Percentiles rank a stretch among this genome's conserved stretches.
Evolutionary conservation across 2,888 invertebrate species (phyloP).

Genomic region (Xestia c-nigrum): DNA sequence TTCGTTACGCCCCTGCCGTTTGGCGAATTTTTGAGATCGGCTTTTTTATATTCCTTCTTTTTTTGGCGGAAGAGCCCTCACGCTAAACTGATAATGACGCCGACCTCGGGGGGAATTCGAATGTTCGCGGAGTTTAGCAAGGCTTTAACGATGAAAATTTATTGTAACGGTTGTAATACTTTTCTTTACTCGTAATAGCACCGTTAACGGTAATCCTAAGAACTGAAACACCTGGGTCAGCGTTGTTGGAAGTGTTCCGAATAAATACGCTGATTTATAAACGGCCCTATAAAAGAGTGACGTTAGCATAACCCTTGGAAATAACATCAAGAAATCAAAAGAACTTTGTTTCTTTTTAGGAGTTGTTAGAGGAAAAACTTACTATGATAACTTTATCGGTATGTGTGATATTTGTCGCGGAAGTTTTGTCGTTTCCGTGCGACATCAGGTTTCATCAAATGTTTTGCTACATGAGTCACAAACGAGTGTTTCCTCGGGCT

Average conservation of each 20-base stretch:
- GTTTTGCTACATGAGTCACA: constrained; percentile 63
- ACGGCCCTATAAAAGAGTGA: constrained; percentile 27
- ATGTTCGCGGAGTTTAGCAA: constrained; percentile 76
- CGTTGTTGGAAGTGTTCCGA: constrained; percentile 45
- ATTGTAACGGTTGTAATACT: constrained; percentile 84
- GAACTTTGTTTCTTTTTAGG: constrained; percentile 23
- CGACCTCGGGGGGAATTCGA: constrained; percentile 74
- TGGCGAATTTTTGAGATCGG: constrained; percentile 84
- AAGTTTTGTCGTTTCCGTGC: constrained; percentile 53
- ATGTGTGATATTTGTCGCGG: constrained; percentile 57
- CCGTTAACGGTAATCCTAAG: constrained; percentile 82
- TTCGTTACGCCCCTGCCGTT: constrained; percentile 89
- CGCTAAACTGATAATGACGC: constrained; percentile 89
- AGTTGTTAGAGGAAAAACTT: constrained; percentile 30
- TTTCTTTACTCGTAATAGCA: constrained; percentile 82
- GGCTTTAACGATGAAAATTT: constrained; percentile 86
- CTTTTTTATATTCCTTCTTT: constrained; percentile 81
- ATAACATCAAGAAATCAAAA: constrained; percentile 35
- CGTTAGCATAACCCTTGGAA: constrained; percentile 23
- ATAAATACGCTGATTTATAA: constrained; percentile 62
- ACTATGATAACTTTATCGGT: constrained; percentile 37
- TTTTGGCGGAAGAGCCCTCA: constrained; percentile 83
- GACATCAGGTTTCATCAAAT: constrained; percentile 58
- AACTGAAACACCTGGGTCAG: constrained; percentile 82
- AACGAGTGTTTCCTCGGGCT: constrained; percentile 49